Evolutionary conservation across 1,140 invertebrate species (phyloP), one percentile per base, ranked within the genome.

Genomic region (Penaeus japonicus): DNA sequence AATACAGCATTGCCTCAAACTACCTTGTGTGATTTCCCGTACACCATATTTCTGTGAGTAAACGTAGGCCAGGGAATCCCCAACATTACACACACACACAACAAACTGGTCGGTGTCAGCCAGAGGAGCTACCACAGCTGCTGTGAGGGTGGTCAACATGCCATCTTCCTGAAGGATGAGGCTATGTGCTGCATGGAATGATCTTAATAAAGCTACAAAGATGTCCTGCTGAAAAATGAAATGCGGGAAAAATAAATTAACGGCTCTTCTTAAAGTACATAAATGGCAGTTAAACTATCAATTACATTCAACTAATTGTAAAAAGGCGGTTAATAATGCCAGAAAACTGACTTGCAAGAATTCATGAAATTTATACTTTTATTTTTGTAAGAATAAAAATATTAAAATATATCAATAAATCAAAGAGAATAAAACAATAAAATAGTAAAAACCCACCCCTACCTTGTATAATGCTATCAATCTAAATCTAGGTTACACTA

Each of bases 31-130:
- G 47, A 96, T 93, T 93, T 95, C 96, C 85, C 95, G 93, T 70
- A 95, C 95, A 53, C 96, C 96, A 92, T 95, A 93, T 90, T 95
- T 94, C 91, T 95, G 94, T 88, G 96, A 97, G 92, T 97, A 98
- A 81, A 98, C 95, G 91, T 97, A 98, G 27, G 96, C 97, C 89
- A 98, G 93, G 89, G 96, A 97, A 92, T 98, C 97, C 1, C 97
- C 97, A 30, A 98, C 97, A 92, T 98, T 98, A 91, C 97, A 97
- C 55, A 96, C 95, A 92, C 97, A 98, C 17, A 96, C 96, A 80
- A 97, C 95, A 92, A 95, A 97, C 70, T 91, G 91, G 53, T 91
- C 91, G 85, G 90, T 91, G 79, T 92, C 91, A 88, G 91, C 92
- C 89, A 95, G 91, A 77, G 96, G 97, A 91, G 95, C 94, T 79